phyloP scores from a whole-genome alignment of 2,113 vertebrate genomes.

The Leucoraja erinaceus region DNA sequence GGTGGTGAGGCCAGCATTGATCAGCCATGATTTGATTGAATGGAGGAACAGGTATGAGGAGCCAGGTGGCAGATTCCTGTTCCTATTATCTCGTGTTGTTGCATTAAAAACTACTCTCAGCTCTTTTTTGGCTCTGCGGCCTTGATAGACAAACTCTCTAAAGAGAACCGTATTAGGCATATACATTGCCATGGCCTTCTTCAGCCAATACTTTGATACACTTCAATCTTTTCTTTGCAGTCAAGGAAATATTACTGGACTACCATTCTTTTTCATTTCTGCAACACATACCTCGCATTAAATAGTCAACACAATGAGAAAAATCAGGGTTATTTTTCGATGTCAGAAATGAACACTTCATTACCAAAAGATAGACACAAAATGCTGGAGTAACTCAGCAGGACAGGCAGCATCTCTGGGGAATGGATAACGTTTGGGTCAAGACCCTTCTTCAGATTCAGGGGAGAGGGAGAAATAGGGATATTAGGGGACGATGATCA shows the following conservation, averaged over 20 bases:
- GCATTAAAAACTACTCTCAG: neutral
- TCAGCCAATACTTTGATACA: constrained; percentile 21
- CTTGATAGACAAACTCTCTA: neutral
- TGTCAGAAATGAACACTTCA: neutral
- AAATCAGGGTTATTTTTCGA: neutral
- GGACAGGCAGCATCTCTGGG: no score
- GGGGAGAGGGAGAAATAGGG: no score
- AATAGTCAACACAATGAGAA: no score
- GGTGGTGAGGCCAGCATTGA: no score
- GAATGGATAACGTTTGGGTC: no score
- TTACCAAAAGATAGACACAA: neutral
- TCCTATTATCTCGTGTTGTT: no score
- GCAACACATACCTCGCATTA: neutral
- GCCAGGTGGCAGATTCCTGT: no score
- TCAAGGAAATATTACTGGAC: constrained; percentile 1
- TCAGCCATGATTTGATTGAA: no score
- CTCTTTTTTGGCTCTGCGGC: neutral
- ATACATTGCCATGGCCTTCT: constrained; percentile 7
- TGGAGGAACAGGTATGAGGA: no score
- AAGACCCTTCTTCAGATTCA: no score
- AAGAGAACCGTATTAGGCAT: constrained; percentile 30
- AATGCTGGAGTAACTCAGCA: no score
- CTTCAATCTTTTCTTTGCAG: neutral
- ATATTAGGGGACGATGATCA: no score
- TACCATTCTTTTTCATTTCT: constrained; percentile 13